A percentile compares a stretch with the other conserved stretches of the same genome.
phyloP scores from a whole-genome alignment of 2,113 vertebrate genomes.

The Microcebus griseorufus region DNA sequence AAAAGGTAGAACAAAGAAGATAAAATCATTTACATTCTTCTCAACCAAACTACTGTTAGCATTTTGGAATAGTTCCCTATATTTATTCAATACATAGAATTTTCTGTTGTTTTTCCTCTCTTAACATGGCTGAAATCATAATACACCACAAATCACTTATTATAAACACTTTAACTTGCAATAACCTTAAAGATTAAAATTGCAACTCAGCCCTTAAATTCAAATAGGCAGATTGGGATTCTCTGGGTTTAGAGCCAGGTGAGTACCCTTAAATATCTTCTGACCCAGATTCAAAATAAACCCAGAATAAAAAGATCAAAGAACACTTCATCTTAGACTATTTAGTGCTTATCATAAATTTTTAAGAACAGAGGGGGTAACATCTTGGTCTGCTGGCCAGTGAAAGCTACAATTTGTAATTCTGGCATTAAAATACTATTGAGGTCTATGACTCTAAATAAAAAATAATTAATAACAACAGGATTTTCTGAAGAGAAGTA shows the following conservation, averaged over 20 bases:
- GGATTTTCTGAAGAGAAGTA: conserved; percentile 37
- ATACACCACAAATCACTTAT: neutral
- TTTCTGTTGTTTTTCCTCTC: neutral
- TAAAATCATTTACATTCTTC: conserved; percentile 17
- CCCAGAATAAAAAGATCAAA: conserved; percentile 41
- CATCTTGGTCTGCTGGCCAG: neutral
- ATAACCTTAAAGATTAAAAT: conserved; percentile 2
- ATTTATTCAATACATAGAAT: conserved; percentile 9
- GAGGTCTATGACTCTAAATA: conserved; percentile 32
- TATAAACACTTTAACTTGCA: neutral
- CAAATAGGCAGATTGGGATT: neutral
- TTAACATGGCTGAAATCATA: neutral
- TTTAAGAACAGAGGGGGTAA: neutral
- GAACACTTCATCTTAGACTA: neutral
- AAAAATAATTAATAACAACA: conserved; percentile 17
- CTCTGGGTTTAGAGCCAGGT: conserved; percentile 6
- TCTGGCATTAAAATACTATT: conserved; percentile 19
- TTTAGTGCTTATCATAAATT: conserved; percentile 2
- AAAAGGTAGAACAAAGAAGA: conserved; percentile 34
- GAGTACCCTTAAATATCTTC: neutral
- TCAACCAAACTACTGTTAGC: neutral
- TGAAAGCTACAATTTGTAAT: neutral
- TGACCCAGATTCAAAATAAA: conserved; percentile 44
- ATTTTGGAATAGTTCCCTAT: neutral
- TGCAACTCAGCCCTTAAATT: neutral